phyloP scores from a whole-genome alignment of 1,140 invertebrate species.

The Brachionus rubens region DNA sequence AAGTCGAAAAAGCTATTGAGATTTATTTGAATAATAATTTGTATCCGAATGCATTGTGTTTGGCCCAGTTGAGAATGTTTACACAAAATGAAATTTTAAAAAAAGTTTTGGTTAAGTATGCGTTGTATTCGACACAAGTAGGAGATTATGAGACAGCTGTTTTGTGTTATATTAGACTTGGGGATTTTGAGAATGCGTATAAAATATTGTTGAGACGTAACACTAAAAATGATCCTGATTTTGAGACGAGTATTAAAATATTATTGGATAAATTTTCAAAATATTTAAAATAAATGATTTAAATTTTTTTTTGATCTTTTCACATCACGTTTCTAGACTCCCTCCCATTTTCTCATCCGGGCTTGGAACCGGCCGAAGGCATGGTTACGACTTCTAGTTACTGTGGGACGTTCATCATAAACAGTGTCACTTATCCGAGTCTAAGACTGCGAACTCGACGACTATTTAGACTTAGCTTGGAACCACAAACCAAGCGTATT shows the following conservation, averaged over 20 bases:
- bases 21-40: constrained; percentile 10
- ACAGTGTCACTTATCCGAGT: too few species aligned
- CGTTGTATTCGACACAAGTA: constrained; percentile 21
- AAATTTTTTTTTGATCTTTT: too few species aligned
- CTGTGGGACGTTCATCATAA: too few species aligned
- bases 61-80: neutral
- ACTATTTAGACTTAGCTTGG: too few species aligned
- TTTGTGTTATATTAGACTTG: constrained; percentile 11
- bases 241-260: neutral
- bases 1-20: constrained; percentile 23
- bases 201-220: constrained; percentile 34
- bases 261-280: constrained; percentile 24
- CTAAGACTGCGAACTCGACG: too few species aligned
- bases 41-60: constrained; percentile 18
- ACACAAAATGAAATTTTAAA: neutral
- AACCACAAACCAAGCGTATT: too few species aligned
- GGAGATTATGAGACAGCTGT: constrained; percentile 41
- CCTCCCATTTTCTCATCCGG: too few species aligned
- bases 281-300: too few species aligned
- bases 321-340: too few species aligned
- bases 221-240: constrained; percentile 3
- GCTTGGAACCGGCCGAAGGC: too few species aligned
- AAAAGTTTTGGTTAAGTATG: constrained; percentile 4
- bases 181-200: constrained; percentile 30
- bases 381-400: too few species aligned